These are phyloP conservation scores for Spongia lamella DNA, from an alignment of 37 sponge, comb jelly and placozoan species.

Conservation along the genomic window DNA sequence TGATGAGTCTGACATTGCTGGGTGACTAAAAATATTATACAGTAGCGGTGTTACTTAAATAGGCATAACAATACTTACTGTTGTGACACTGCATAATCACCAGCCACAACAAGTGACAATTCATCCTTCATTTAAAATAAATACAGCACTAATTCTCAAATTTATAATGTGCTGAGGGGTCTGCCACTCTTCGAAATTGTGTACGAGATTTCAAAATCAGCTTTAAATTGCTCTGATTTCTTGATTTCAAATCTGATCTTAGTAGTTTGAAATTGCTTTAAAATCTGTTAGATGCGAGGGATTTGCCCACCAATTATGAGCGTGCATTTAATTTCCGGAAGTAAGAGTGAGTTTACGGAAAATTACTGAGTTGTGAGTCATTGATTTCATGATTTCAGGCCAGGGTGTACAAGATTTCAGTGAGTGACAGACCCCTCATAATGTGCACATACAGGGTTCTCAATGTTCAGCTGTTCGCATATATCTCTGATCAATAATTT, in stretches of 20 bases:
- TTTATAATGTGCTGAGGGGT: background rate
- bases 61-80: constrained; percentile 43
- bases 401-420: too few relatives aligned
- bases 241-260: background rate
- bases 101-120: constrained; percentile 84
- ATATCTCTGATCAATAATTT: constrained; percentile 46
- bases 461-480: constrained; percentile 51
- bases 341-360: too few relatives aligned
- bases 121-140: constrained; percentile 57
- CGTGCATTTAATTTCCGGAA: too few relatives aligned
- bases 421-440: too few relatives aligned
- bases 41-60: background rate
- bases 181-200: background rate
- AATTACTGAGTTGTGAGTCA: too few relatives aligned
- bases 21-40: background rate
- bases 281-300: too few relatives aligned
- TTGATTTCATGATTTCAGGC: too few relatives aligned
- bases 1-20: too few relatives aligned
- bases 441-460: constrained; percentile 58
- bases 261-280: background rate
- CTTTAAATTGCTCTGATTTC: too few relatives aligned
- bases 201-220: background rate
- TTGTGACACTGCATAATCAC: constrained; percentile 73
- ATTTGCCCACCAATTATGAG: too few relatives aligned
- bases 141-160: background rate